Conservation (phyloP, 2,888 invertebrate species). For the Latrodectus elegans region DNA sequence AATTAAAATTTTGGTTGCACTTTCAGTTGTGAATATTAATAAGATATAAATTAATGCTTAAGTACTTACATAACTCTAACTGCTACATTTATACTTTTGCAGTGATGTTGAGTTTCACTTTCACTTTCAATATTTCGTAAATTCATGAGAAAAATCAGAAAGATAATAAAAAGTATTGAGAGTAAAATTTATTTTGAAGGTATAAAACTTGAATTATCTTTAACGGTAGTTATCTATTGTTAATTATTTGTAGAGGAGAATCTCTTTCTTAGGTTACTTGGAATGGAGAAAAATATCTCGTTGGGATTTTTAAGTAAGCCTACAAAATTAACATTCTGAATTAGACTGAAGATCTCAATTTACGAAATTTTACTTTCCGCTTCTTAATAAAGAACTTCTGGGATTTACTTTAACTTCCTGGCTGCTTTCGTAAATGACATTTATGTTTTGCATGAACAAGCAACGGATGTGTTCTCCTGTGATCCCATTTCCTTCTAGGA, state of each 20-base stretch:
- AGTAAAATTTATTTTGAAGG: no score
- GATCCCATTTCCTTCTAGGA: not conserved
- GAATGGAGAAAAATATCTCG: not conserved
- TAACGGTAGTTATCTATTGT: not conserved
- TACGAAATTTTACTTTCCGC: conserved; percentile 18
- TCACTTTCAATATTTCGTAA: no score
- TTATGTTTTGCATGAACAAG: conserved; percentile 32
- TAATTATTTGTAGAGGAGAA: not conserved
- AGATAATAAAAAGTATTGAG: no score
- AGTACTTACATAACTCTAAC: no score
- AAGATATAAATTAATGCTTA: no score
- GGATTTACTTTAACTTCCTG: conserved; percentile 24
- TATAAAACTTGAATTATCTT: not conserved
- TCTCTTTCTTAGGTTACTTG: not conserved
- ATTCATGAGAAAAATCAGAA: no score
- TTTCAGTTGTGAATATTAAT: no score
- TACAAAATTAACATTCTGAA: conserved; percentile 47
- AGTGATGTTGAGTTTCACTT: no score
- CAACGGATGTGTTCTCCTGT: conserved; percentile 7
- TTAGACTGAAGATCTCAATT: conserved; percentile 19
- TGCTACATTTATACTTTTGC: no score
- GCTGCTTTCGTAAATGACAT: conserved; percentile 17
- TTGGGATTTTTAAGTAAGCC: not conserved
- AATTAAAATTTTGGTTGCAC: no score
- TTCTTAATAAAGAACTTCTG: conserved; percentile 32